Evolutionary conservation across 1,140 invertebrate genomes (phyloP).

Genomic region (Gonioctena quinquepunctata): DNA sequence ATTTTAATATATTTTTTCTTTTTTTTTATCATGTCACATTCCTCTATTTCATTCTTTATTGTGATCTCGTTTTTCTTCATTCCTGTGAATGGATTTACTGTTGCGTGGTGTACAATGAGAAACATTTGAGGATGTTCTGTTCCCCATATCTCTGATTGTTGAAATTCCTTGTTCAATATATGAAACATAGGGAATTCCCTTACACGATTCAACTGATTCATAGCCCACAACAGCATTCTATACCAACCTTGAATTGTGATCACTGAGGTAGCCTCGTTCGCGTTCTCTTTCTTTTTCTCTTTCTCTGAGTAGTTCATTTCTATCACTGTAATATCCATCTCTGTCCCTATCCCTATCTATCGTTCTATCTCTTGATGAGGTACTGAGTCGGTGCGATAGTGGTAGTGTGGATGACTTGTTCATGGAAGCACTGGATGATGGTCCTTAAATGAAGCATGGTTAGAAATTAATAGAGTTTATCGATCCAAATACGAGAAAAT

Average conservation of each 20-base stretch:
- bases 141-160: no score
- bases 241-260: slow-evolving; percentile 84
- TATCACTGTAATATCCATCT: slow-evolving; percentile 85
- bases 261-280: slow-evolving; percentile 81
- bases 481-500: neutral
- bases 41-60: no score
- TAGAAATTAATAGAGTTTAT: neutral
- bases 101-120: no score
- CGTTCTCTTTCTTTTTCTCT: slow-evolving; percentile 65
- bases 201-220: no score
- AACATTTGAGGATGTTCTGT: no score
- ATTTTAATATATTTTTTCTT: no score
- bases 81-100: no score
- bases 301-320: slow-evolving; percentile 77
- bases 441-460: slow-evolving; percentile 40
- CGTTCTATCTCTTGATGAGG: slow-evolving; percentile 56
- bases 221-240: no score
- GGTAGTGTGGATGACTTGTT: slow-evolving; percentile 79
- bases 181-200: no score
- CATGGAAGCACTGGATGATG: slow-evolving; percentile 60
- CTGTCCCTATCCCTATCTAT: slow-evolving; percentile 63
- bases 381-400: slow-evolving; percentile 66
- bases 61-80: no score
- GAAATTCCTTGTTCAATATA: no score
- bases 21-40: no score